These are phyloP conservation scores for Sarotherodon lohbergeri DNA, from an alignment of 2,113 vertebrate genomes.

Conservation along the genomic window DNA sequence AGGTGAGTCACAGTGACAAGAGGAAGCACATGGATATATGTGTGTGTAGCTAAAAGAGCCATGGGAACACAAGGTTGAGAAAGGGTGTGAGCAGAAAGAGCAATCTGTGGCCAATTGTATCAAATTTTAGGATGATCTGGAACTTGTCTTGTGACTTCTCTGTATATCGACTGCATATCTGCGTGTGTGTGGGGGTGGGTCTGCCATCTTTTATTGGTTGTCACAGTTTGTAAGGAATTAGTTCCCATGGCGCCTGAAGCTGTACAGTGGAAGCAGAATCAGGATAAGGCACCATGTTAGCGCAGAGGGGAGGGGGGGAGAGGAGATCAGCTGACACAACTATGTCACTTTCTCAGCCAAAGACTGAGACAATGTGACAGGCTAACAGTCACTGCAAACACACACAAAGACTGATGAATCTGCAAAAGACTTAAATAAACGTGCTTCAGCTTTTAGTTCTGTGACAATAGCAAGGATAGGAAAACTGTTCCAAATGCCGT, in stretches of 20 bases:
- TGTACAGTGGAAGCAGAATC: slow-evolving; percentile 19
- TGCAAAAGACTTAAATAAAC: background rate
- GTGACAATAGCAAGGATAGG: background rate
- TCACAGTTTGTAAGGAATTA: slow-evolving; percentile 38
- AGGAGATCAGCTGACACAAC: slow-evolving; percentile 52
- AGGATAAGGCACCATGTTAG: slow-evolving; percentile 30
- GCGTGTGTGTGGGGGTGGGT: background rate
- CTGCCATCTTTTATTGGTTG: slow-evolving; percentile 25
- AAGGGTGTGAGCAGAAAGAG: background rate
- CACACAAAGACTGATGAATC: background rate
- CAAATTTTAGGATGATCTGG: background rate
- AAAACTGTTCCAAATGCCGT: background rate
- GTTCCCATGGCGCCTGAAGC: slow-evolving; percentile 26
- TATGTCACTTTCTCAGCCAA: slow-evolving; percentile 51
- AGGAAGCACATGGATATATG: background rate
- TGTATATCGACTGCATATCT: background rate
- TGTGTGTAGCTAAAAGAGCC: background rate
- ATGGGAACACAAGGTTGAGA: background rate
- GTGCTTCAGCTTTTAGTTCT: background rate
- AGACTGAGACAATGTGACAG: slow-evolving; percentile 31
- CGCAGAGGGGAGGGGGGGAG: background rate
- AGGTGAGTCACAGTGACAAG: background rate
- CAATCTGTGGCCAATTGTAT: background rate
- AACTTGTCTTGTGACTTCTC: slow-evolving; percentile 27
- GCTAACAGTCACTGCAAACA: background rate